Percentiles rank a stretch among this genome's conserved stretches.
phyloP scores from a whole-genome alignment of 2,797 vertebrate species.

The Orientallactaga sibirica region DNA sequence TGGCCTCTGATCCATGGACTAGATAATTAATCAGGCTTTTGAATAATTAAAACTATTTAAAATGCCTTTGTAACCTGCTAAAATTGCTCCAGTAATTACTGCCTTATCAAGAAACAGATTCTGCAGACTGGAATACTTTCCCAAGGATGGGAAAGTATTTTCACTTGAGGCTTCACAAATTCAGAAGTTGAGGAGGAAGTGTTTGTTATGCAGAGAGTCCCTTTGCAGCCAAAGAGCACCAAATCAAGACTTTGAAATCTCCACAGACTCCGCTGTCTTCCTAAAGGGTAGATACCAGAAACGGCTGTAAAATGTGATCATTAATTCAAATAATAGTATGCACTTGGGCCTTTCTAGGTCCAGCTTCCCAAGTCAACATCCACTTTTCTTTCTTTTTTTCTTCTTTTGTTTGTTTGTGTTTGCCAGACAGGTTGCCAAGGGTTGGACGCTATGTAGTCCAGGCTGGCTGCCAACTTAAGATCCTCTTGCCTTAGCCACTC shows the following conservation, averaged over 20 bases:
- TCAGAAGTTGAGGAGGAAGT: neutral
- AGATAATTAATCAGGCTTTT: constrained; percentile 79
- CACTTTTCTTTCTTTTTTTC: neutral
- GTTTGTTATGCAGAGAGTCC: neutral
- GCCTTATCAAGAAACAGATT: constrained; percentile 74
- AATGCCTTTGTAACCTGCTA: constrained; percentile 75
- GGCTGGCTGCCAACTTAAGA: neutral
- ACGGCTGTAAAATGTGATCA: constrained; percentile 2
- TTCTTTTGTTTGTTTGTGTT: neutral
- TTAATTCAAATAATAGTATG: constrained; percentile 57
- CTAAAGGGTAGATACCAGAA: neutral
- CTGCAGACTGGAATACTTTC: constrained; percentile 28
- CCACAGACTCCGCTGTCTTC: neutral
- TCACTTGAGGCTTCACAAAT: neutral
- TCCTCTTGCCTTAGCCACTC: neutral
- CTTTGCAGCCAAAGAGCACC: constrained; percentile 41
- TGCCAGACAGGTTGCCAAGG: neutral
- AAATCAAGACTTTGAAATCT: neutral
- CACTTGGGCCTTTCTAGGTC: neutral
- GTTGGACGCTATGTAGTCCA: neutral
- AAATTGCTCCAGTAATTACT: constrained; percentile 76
- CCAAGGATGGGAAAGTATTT: constrained; percentile 29
- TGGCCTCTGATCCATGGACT: constrained; percentile 75
- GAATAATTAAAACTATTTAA: constrained; percentile 81
- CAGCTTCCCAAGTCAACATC: neutral